These are phyloP conservation scores for Sesamia nonagrioides DNA, from an alignment of 1,140 invertebrate species.

Conservation along the genomic window DNA sequence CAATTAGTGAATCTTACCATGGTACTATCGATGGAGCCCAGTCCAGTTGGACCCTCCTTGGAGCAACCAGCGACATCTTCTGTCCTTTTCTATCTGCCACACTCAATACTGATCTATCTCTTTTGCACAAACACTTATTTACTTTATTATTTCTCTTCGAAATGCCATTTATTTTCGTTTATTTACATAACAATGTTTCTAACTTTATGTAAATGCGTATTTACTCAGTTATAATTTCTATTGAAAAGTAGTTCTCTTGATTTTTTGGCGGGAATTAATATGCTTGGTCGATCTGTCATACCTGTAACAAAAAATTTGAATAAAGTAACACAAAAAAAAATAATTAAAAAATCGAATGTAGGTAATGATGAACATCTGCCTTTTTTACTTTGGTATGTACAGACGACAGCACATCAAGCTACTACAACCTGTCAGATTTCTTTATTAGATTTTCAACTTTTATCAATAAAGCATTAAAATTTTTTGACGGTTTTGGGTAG, in stretches of 20 bases:
- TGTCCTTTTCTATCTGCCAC: slow-evolving; percentile 63
- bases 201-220: slow-evolving; percentile 3
- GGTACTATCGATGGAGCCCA: slow-evolving; percentile 79
- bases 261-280: not conserved
- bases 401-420: too few species aligned
- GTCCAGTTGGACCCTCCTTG: slow-evolving; percentile 75
- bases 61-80: slow-evolving; percentile 81
- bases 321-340: too few species aligned
- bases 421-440: too few species aligned
- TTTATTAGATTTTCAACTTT: too few species aligned
- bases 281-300: slow-evolving; percentile 30
- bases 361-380: too few species aligned
- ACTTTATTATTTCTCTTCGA: not conserved
- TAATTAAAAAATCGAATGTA: too few species aligned
- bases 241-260: not conserved
- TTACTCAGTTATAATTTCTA: slow-evolving; percentile 17
- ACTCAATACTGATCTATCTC: slow-evolving; percentile 43
- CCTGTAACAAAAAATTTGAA: slow-evolving; percentile 54
- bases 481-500: too few species aligned
- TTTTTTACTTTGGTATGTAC: too few species aligned
- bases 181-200: not conserved
- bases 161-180: slow-evolving; percentile 37
- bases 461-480: too few species aligned
- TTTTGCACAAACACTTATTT: slow-evolving; percentile 24
- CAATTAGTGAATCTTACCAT: slow-evolving; percentile 67